Conservation (phyloP, 2,113 vertebrate species). For the Rana temporaria region DNA sequence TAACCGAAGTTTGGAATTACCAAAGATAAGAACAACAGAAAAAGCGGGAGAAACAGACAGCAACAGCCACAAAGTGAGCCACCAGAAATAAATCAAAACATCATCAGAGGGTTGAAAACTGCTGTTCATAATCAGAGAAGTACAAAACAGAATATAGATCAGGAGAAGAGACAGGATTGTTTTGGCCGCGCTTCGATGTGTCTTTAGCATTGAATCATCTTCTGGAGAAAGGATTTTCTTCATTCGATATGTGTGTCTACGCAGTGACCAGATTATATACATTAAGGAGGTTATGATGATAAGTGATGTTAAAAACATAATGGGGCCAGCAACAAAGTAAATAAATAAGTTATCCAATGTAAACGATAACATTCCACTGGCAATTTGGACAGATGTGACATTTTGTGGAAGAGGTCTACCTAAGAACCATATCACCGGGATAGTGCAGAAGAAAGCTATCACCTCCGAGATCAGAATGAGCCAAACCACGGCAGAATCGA, state of each 20-base stretch:
- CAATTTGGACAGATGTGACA: too few relatives aligned
- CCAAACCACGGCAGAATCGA: neutral
- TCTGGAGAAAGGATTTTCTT: neutral
- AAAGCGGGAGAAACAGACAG: neutral
- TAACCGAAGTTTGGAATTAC: neutral
- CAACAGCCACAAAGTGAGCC: neutral
- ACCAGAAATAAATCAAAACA: neutral
- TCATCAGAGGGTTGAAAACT: neutral
- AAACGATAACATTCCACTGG: neutral
- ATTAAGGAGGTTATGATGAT: neutral
- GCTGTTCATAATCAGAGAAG: neutral
- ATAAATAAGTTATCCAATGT: too few relatives aligned
- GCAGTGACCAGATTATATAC: neutral
- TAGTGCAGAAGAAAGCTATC: neutral
- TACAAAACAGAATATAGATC: neutral
- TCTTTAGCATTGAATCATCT: neutral
- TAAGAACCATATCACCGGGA: neutral
- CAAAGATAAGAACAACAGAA: neutral
- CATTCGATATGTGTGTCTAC: slow-evolving; percentile 8
- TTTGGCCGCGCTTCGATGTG: neutral
- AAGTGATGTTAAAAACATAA: neutral
- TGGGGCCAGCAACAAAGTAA: neutral
- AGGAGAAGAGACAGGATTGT: slow-evolving; percentile 6
- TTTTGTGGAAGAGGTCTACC: neutral
- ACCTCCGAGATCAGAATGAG: neutral